Evolutionary conservation across 92 coral and sea anemone genomes (phyloP), one percentile per base, ranked within the genome.

Genomic region (Parazoanthus atlanticus): DNA sequence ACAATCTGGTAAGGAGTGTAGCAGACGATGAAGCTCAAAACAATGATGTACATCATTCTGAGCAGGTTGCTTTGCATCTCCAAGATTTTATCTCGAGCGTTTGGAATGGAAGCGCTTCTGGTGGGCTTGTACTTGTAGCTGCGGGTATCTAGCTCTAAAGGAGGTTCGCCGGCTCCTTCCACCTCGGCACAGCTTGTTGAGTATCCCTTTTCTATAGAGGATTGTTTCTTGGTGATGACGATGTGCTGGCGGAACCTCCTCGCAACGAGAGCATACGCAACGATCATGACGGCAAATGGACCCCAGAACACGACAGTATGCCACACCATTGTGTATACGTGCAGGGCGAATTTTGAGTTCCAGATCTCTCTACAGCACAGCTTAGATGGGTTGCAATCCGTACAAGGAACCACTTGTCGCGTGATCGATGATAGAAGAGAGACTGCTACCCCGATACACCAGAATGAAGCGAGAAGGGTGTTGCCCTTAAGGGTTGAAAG

Each of bases 1-100:
- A 88, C 67, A 54, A 91, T 67, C 21, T 89, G 89, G 32, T 71
- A 91, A 41, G 93, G 93, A 28, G 77, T 36, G 17, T 91, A 91
- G 54, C 91, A 91, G 54, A 91, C 25, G 16, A 80, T 65, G 74
- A 91, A 91, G 19, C 89, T 74, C 23, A 84, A 10, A 25, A 91
- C 84, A 36, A 91, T 84, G 17, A 64, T 86, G 69, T 76, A 91
- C 41, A 91, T 66, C 91, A 91, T 85, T 58, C 76, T 71, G 3
- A 91, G 79, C 15, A 90, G 31, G 71, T 90, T 89, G 78, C 52
- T 86, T 31, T 90, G 90, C 13, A 73, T 86, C 34, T 90, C 88
- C 15, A 80, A 12, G 31, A 77, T 36, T 29, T 30, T 71, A 61
- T 19, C 67, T 61, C 67, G 25, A 0, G 67, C 26, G 1, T 29